A percentile compares a stretch with the other conserved stretches of the same genome.
Conservation (phyloP, 2,888 invertebrate genomes). For the Eupithecia centaureata region DNA sequence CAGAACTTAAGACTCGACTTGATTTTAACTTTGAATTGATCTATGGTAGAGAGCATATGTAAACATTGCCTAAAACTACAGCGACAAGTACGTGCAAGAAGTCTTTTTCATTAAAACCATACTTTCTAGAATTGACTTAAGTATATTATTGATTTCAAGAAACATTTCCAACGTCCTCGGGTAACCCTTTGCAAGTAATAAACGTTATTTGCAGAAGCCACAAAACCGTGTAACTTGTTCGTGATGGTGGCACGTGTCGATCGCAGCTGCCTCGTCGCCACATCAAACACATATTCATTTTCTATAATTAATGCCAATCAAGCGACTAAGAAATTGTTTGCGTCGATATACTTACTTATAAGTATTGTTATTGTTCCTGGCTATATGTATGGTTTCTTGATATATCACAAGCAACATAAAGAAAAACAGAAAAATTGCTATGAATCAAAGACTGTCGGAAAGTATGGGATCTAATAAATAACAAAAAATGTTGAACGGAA, state of each 20-base stretch:
- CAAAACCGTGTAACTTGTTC: constrained; percentile 58
- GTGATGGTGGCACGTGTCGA: constrained; percentile 47
- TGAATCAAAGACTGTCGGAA: constrained; percentile 27
- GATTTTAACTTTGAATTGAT: neutral
- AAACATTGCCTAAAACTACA: neutral
- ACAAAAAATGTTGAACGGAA: constrained; percentile 60
- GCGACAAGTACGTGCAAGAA: neutral
- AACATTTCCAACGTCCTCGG: constrained; percentile 46
- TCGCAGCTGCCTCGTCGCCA: constrained; percentile 51
- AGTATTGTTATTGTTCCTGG: no score
- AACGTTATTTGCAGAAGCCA: constrained; percentile 73
- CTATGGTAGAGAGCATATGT: neutral
- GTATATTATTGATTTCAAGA: constrained; percentile 55
- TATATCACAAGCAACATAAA: constrained; percentile 4
- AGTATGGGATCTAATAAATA: constrained; percentile 47
- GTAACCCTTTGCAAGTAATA: constrained; percentile 60
- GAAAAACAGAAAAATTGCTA: constrained; percentile 17
- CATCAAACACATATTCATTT: constrained; percentile 43
- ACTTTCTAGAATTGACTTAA: constrained; percentile 15
- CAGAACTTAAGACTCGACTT: neutral
- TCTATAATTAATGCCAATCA: constrained; percentile 20
- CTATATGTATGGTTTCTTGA: neutral
- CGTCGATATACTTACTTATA: neutral
- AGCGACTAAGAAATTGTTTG: neutral
- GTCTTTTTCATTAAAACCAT: neutral